Percentiles rank a stretch among this genome's conserved stretches.
phyloP scores from a whole-genome alignment of 2,797 vertebrate genomes.

The Phaenicophaeus curvirostris region DNA sequence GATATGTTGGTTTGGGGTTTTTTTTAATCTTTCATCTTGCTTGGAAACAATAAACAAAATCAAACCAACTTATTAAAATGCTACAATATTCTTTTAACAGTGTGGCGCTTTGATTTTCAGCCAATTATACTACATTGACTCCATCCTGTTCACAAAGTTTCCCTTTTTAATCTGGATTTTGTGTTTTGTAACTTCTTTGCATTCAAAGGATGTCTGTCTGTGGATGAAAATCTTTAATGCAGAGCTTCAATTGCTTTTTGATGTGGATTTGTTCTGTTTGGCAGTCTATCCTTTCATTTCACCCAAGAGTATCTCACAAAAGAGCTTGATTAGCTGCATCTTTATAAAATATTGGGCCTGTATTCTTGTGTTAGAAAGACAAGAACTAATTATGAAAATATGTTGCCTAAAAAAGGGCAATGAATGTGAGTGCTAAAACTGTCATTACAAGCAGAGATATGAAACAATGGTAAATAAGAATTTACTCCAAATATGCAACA shows the following conservation, averaged over 20 bases:
- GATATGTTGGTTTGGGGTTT: too few species aligned
- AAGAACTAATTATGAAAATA: not conserved
- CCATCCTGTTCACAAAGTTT: not conserved
- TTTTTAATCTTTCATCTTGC: not conserved
- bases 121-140: not conserved
- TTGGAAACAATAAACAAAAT: not conserved
- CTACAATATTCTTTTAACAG: not conserved
- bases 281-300: not conserved
- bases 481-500: not conserved
- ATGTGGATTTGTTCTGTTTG: not conserved
- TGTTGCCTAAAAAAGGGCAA: not conserved
- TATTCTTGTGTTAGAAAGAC: not conserved
- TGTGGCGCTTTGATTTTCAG: not conserved
- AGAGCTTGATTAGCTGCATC: not conserved
- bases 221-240: not conserved
- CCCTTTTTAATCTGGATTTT: slow-evolving; percentile 1
- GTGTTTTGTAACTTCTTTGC: not conserved
- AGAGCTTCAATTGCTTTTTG: not conserved
- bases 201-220: not conserved
- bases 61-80: not conserved
- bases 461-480: not conserved
- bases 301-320: not conserved
- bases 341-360: not conserved
- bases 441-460: not conserved
- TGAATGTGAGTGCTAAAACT: not conserved